phyloP scores from a whole-genome alignment of 1,140 invertebrate genomes.

The Nasonia vitripennis region DNA sequence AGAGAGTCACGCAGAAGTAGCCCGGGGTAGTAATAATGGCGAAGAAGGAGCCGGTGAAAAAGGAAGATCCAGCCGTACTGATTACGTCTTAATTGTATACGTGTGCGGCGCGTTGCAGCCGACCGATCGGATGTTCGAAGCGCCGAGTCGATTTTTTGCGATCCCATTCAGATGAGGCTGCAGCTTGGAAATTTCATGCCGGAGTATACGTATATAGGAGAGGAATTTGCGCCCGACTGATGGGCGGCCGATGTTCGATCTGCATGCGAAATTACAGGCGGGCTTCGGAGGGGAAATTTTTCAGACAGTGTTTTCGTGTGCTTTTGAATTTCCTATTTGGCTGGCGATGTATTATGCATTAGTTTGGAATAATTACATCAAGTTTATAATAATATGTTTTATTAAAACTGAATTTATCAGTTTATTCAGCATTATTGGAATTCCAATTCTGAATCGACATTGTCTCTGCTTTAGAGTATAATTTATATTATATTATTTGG shows the following conservation, averaged over 20 bases:
- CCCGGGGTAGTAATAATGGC: background rate
- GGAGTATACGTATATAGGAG: background rate
- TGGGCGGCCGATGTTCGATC: background rate
- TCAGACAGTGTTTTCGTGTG: background rate
- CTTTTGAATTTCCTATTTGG: no score
- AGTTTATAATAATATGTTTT: no score
- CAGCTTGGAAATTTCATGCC: background rate
- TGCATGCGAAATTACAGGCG: background rate
- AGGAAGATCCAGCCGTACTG: background rate
- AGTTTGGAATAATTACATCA: no score
- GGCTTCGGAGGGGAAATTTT: background rate
- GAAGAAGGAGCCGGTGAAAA: background rate
- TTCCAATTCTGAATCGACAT: no score
- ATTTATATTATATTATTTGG: no score
- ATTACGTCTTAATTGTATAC: slow-evolving; percentile 51
- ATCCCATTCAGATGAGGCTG: background rate
- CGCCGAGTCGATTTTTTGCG: background rate
- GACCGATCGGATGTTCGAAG: background rate
- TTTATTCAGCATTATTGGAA: no score
- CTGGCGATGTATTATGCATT: no score
- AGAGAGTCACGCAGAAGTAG: background rate
- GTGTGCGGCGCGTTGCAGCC: background rate
- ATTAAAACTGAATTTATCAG: no score
- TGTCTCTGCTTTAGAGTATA: no score
- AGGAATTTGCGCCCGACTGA: background rate